Base-by-base conservation (phyloP, 2,888 invertebrate species). In the Troilus luridus region DNA sequence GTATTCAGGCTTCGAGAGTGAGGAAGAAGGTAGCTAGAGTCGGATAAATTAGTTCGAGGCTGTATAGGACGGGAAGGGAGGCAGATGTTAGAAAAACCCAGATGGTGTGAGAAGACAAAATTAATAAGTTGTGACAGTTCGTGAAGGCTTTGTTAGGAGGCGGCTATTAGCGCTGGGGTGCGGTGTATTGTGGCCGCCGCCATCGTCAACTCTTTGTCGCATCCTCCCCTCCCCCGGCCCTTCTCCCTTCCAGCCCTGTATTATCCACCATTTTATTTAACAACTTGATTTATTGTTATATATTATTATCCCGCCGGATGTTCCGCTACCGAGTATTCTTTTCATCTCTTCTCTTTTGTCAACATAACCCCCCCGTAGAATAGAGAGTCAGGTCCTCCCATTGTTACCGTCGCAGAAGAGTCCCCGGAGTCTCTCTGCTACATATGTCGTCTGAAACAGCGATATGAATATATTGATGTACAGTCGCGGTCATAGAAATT, bases 71-170 rank as follows among this genome's bases (percentile, higher is more conserved):
- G 88, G 58, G 60, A 0, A 9, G 60, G 10, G 59, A n/a, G 88
- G 88, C 85, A 85, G 85, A 85, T 85, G 85, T 85, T 85, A 14
- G 88, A 88, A 88, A 88, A 88, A 60, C 88, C 88, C 88, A 88
- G 88, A 88, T 88, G 88, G 56, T 85, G 85, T 85, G 85, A 85
- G 85, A 85, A 85, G 85, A 85, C 90, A 54, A 90, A 85, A 90
- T 90, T 90, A 90, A 90, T 90, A 90, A 90, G 90, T 90, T 90
- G 90, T 90, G 90, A 90, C 90, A 90, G 81, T 85, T 88, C 85
- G 62, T 60, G 56, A 60, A 85, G 60, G 85, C 88, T 88, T 90
- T 90, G 90, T 90, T 90, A 88, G 12, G 17, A 17, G 2, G 24
- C 12, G 24, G 64, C 90, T 90, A 90, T 90, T 90, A 90, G 90